phyloP scores from a whole-genome alignment of 2,113 vertebrate species.

The Isurus oxyrinchus region DNA sequence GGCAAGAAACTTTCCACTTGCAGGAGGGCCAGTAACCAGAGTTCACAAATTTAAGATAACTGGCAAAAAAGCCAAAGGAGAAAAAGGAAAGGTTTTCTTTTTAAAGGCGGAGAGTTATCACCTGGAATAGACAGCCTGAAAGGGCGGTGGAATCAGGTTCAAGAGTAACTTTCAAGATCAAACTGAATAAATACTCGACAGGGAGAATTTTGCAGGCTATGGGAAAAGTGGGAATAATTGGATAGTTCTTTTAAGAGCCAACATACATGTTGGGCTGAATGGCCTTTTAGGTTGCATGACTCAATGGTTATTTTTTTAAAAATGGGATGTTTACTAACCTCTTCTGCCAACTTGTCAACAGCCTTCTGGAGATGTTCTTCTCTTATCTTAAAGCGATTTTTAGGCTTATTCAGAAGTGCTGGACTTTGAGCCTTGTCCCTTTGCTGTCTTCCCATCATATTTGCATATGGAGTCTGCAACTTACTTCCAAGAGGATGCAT shows the following conservation, averaged over 20 bases:
- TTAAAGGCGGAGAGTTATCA: background rate
- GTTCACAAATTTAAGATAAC: background rate
- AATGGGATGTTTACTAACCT: slow-evolving; percentile 48
- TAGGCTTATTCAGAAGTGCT: slow-evolving; percentile 18
- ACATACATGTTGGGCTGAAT: background rate
- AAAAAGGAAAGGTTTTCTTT: background rate
- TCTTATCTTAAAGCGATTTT: background rate
- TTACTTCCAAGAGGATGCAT: background rate
- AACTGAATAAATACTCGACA: background rate
- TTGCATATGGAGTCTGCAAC: background rate
- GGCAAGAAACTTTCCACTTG: background rate
- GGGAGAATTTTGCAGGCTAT: background rate
- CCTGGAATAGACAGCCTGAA: too few species aligned
- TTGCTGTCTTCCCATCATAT: background rate
- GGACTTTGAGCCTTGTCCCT: background rate
- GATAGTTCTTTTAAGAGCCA: background rate
- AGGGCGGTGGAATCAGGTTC: background rate
- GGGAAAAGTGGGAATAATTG: background rate
- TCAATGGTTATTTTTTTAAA: background rate
- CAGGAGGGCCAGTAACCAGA: background rate
- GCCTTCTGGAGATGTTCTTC: slow-evolving; percentile 44
- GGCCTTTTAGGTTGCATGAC: background rate
- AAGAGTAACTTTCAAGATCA: background rate
- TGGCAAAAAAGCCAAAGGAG: background rate
- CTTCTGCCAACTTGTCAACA: slow-evolving; percentile 53